These are phyloP conservation scores for Sarcophaga variegata DNA, from an alignment of 2,888 invertebrate genomes.

Conservation along the genomic window DNA sequence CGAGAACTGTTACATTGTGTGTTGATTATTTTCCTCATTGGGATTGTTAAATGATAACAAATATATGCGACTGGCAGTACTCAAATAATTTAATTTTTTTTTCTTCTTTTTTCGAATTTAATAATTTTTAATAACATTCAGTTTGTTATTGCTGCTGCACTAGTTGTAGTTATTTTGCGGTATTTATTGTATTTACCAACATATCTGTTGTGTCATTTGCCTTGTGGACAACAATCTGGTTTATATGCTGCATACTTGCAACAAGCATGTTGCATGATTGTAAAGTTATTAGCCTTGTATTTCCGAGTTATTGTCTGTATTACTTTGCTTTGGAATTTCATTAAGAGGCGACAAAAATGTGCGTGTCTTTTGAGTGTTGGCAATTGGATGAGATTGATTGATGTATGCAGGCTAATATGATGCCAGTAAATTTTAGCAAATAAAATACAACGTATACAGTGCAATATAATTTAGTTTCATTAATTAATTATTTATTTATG, in stretches of 20 bases:
- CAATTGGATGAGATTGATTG: conserved; percentile 26
- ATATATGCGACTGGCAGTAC: conserved; percentile 21
- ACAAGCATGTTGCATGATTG: not conserved
- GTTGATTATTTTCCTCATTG: conserved; percentile 6
- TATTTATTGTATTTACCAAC: conserved; percentile 7
- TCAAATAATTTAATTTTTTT: not conserved
- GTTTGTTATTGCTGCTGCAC: conserved; percentile 8
- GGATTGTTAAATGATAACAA: conserved; percentile 52
- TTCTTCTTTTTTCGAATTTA: not conserved
- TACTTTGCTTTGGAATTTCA: conserved; percentile 19
- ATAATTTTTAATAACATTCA: conserved; percentile 6
- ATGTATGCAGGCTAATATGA: conserved; percentile 27
- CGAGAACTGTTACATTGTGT: conserved; percentile 37
- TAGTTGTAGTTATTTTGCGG: not conserved
- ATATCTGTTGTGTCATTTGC: not conserved
- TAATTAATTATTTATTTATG: conserved; percentile 6
- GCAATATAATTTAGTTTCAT: not conserved
- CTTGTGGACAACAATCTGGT: not conserved
- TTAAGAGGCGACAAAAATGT: conserved; percentile 52
- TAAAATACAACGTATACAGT: conserved; percentile 20
- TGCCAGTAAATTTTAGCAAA: conserved; percentile 35
- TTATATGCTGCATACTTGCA: not conserved
- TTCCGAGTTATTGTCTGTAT: conserved; percentile 65
- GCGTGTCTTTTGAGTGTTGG: conserved; percentile 31
- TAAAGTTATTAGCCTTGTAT: conserved; percentile 9